Base-by-base conservation (phyloP, 1,140 invertebrate genomes). In the Octopus bimaculoides region DNA sequence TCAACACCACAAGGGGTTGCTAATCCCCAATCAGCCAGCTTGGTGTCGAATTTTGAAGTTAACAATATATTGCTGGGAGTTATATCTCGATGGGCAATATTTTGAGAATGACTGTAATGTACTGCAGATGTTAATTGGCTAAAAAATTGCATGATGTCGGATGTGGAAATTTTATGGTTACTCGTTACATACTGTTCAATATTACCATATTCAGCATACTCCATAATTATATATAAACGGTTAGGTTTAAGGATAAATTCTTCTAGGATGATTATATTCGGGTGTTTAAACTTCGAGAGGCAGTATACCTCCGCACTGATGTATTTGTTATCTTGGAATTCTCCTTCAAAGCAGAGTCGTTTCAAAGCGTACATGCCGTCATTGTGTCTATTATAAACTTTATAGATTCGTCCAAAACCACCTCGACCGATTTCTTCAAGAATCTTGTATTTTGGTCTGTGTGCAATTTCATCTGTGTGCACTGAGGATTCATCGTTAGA, bases 11-110 rank as follows among this genome's bases (percentile, higher is more conserved):
- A 85, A 10, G 78, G 81, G 0, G 83, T 71, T 4, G 83, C 82
- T 66, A 85, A 79, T 14, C 84, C 85, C 73, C 85, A 86, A 53
- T 86, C 85, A 4, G 85, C 82, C 52, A 86, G 78, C 73, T 85
- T 84, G 0, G 85, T 82, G 12, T 79, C 74, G 1, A 80, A 20
- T 17, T 78, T 56, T 12, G 78, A 73, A 10, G 82, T 82, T 4
- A 86, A 76, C 6, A 86, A 78, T 56, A 85, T 81, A 79, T 86
- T 86, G 53, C 78, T 81, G 6, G 85, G 85, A 26, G 85, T 85
- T 20, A 86, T 56, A 77, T 86, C 85, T 17, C 83, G 73, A 74
- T 86, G 85, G 4, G 85, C 83, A n/a, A 84, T 75, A 56, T 80
- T 80, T 52, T 78, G 78, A 0, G 78, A 78, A 80, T 86, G 85